phyloP scores from a whole-genome alignment of 2,888 invertebrate genomes.

The Stictocephala bisonia region DNA sequence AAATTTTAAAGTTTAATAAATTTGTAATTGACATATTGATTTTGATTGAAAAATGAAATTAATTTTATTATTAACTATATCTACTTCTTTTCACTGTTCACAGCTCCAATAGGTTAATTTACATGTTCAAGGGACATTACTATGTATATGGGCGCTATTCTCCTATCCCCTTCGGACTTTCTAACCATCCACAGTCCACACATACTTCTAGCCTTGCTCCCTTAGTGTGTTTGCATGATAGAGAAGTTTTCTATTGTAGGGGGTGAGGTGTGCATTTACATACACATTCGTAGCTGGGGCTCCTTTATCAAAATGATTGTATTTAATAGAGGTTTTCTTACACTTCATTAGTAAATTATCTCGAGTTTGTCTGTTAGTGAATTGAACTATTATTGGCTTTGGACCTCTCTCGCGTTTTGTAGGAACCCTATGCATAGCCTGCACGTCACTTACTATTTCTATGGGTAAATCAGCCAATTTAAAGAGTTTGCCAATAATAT shows the following conservation, averaged over 20 bases:
- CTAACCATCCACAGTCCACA: not conserved
- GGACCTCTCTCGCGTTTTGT: not conserved
- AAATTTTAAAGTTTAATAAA: not conserved
- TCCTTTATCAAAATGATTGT: not conserved
- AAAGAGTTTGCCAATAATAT: not conserved
- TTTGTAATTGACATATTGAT: too few relatives aligned
- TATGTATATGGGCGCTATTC: not conserved
- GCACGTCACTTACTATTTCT: not conserved
- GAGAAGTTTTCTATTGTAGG: not conserved
- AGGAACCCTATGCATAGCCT: not conserved
- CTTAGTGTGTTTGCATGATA: conserved; percentile 4
- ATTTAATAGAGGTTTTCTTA: not conserved
- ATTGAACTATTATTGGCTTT: not conserved
- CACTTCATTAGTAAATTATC: not conserved
- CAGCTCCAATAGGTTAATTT: too few relatives aligned
- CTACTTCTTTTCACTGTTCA: too few relatives aligned
- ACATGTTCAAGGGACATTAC: not conserved
- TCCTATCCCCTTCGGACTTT: not conserved
- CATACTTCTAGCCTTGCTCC: not conserved
- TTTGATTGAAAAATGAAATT: not conserved
- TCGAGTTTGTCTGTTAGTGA: not conserved
- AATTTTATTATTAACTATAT: too few relatives aligned
- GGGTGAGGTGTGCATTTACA: not conserved
- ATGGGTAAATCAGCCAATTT: not conserved
- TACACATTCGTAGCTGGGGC: not conserved